Conservation (phyloP, 2,113 vertebrate genomes). For the human (Homo sapiens) region DNA sequence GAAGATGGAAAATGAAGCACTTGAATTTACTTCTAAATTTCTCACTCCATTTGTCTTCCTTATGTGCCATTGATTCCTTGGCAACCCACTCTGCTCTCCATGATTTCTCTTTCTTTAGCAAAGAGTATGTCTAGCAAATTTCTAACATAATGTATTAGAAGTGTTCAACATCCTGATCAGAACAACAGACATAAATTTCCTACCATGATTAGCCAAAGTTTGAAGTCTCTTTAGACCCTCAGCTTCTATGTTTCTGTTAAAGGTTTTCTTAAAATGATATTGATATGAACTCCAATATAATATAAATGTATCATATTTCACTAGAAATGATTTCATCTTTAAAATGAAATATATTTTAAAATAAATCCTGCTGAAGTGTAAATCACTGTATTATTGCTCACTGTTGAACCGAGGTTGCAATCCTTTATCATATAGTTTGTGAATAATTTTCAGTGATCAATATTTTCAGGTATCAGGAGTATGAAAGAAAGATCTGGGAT, state of each 20-base stretch:
- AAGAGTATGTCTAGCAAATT: neutral
- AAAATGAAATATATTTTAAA: neutral
- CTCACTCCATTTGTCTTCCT: constrained; percentile 8
- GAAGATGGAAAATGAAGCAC: neutral
- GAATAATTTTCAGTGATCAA: neutral
- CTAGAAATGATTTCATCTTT: neutral
- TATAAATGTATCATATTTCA: constrained; percentile 29
- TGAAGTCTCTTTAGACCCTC: neutral
- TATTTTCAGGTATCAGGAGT: neutral
- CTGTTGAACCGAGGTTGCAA: neutral
- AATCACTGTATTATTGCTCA: neutral
- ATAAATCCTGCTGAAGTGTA: neutral
- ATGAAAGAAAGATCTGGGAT: neutral
- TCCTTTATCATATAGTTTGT: neutral
- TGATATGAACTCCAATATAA: neutral
- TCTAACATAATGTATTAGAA: neutral
- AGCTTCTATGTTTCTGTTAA: constrained; percentile 15
- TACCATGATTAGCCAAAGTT: neutral
- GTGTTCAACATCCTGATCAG: neutral
- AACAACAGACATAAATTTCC: neutral
- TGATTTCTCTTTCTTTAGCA: neutral
- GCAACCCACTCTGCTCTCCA: neutral
- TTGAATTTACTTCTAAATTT: constrained; percentile 30
- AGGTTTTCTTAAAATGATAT: neutral
- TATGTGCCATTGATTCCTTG: neutral